A percentile compares a stretch with the other conserved stretches of the same genome.
These are phyloP conservation scores for Trichonephila clavipes DNA, from an alignment of 1,140 invertebrate genomes.

Conservation along the genomic window DNA sequence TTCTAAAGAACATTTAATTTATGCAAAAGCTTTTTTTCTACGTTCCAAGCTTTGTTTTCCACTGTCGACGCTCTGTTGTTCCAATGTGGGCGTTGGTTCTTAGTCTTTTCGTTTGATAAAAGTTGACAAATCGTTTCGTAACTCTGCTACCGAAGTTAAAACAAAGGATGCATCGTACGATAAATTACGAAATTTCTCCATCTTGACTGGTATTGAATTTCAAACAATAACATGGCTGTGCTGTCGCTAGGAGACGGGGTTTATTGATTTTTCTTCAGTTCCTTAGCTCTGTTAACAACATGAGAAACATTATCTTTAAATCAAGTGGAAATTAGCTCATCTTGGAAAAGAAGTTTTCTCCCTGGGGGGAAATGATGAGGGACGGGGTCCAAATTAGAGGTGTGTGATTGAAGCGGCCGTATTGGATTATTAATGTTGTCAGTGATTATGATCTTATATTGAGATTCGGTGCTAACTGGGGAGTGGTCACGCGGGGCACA, in stretches of 20 bases:
- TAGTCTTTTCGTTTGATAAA: constrained; percentile 30
- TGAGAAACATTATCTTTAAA: constrained; percentile 68
- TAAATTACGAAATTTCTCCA: constrained; percentile 48
- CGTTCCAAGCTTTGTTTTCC: too few species aligned
- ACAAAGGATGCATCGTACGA: constrained; percentile 45
- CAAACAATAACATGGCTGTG: constrained; percentile 65
- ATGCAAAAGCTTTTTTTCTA: too few species aligned
- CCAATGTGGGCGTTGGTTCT: constrained; percentile 11
- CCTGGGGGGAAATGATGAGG: not conserved
- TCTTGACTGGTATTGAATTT: constrained; percentile 58
- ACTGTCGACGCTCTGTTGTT: not conserved
- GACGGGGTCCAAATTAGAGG: constrained; percentile 29
- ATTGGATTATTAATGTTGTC: too few species aligned
- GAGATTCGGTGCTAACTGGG: too few species aligned
- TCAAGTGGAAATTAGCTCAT: constrained; percentile 67
- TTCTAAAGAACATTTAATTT: too few species aligned
- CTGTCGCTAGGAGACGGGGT: constrained; percentile 64
- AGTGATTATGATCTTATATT: too few species aligned
- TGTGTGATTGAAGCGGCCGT: not conserved
- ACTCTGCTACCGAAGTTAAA: constrained; percentile 41
- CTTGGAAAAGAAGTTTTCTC: constrained; percentile 18
- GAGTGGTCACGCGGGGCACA: too few species aligned
- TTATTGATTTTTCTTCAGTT: constrained; percentile 55
- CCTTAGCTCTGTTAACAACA: constrained; percentile 65
- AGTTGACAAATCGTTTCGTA: constrained; percentile 33